Conservation (phyloP, 1,140 invertebrate species). For the Drosophila orena region DNA sequence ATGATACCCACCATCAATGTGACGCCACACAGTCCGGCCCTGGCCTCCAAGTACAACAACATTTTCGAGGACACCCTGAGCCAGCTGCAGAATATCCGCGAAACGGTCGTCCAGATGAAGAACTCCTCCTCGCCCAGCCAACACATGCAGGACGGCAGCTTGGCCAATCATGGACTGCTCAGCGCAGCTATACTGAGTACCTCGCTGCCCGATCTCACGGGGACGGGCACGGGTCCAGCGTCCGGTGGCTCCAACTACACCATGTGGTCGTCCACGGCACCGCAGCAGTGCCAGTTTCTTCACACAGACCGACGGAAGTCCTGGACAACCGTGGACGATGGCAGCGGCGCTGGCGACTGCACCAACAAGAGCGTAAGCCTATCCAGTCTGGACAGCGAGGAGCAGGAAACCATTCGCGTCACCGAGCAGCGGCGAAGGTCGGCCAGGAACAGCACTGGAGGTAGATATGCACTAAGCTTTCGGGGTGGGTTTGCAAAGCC, state of each 20-base stretch:
- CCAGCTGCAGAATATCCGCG: constrained; percentile 82
- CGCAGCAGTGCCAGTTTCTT: constrained; percentile 79
- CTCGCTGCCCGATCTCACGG: constrained; percentile 85
- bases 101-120: constrained; percentile 84
- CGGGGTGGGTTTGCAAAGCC: constrained; percentile 1
- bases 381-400: constrained; percentile 87
- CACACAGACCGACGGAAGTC: constrained; percentile 89
- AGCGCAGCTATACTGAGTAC: constrained; percentile 85
- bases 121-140: constrained; percentile 69
- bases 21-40: constrained; percentile 92
- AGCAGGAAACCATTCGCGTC: constrained; percentile 85
- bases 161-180: constrained; percentile 59
- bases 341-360: constrained; percentile 76
- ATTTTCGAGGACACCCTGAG: constrained; percentile 86
- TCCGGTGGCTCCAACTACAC: constrained; percentile 44
- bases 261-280: constrained; percentile 71
- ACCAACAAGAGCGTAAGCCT: constrained; percentile 85
- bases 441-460: constrained; percentile 86
- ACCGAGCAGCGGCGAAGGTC: constrained; percentile 85
- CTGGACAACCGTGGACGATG: constrained; percentile 92
- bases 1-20: constrained; percentile 93
- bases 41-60: constrained; percentile 85
- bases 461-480: constrained; percentile 39
- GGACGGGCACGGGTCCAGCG: constrained; percentile 11
- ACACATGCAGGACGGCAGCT: constrained; percentile 60